Conservation (phyloP, 2,888 invertebrate species). For the Bembecia ichneumoniformis region DNA sequence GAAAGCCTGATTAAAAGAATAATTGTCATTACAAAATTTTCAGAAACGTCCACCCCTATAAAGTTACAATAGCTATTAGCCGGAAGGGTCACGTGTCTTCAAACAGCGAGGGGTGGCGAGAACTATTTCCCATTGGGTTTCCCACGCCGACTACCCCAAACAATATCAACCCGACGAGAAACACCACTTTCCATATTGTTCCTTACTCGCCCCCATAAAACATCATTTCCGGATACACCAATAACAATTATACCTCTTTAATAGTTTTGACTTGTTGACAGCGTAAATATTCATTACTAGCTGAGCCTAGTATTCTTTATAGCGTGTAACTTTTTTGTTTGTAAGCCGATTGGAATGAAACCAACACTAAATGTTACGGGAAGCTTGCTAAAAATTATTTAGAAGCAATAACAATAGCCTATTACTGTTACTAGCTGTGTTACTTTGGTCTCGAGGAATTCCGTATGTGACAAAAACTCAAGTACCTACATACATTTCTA, state of each 20-base stretch:
- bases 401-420: too few relatives aligned
- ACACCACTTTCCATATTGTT: constrained; percentile 61
- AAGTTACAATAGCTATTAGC: constrained; percentile 7
- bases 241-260: constrained; percentile 18
- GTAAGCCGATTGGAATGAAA: too few relatives aligned
- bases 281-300: constrained; percentile 1
- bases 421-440: too few relatives aligned
- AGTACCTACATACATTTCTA: too few relatives aligned
- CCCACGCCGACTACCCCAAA: constrained; percentile 48
- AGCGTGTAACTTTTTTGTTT: too few relatives aligned
- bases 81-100: constrained; percentile 58
- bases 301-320: too few relatives aligned
- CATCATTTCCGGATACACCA: constrained; percentile 43
- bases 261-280: constrained; percentile 7
- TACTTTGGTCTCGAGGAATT: too few relatives aligned
- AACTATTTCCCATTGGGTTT: constrained; percentile 52
- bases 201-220: constrained; percentile 43
- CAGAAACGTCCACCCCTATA: background rate
- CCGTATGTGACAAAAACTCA: too few relatives aligned
- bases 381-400: too few relatives aligned
- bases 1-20: too few relatives aligned
- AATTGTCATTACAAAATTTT: background rate
- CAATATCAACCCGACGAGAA: constrained; percentile 31
- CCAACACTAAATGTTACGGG: too few relatives aligned
- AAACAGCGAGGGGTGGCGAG: constrained; percentile 45